phyloP scores from a whole-genome alignment of 2,888 invertebrate genomes.

The Metacarcinus magister region DNA sequence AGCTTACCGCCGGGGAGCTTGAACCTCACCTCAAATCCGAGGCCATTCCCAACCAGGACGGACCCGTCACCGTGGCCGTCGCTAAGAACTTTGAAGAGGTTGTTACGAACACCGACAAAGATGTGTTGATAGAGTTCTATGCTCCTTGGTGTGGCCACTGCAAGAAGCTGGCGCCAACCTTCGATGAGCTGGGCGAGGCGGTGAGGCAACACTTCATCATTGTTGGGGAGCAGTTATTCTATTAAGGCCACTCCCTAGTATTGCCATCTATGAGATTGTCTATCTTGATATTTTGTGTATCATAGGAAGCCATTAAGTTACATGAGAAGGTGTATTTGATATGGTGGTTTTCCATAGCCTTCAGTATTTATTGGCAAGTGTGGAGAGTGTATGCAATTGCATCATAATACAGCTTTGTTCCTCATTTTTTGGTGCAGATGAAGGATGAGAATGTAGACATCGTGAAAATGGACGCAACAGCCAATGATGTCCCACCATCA shows the following conservation, averaged over 20 bases:
- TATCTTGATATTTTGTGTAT: neutral
- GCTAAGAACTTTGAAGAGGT: constrained; percentile 98
- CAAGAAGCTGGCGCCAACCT: constrained; percentile 96
- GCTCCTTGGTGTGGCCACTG: constrained; percentile 99
- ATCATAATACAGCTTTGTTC: neutral
- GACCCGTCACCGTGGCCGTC: constrained; percentile 94
- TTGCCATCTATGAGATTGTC: neutral
- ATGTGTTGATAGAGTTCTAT: constrained; percentile 98
- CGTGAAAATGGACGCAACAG: constrained; percentile 99
- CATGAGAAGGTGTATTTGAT: neutral
- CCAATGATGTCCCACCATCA: constrained; percentile 96
- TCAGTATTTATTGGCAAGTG: neutral
- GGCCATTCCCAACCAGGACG: constrained; percentile 93
- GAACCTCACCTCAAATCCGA: constrained; percentile 98
- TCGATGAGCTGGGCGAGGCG: constrained; percentile 96
- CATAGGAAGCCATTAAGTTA: neutral
- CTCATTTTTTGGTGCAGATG: constrained; percentile 86
- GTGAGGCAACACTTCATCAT: constrained; percentile 84
- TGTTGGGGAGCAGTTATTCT: neutral
- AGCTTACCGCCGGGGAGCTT: constrained; percentile 91
- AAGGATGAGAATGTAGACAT: constrained; percentile 94
- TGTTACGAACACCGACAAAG: constrained; percentile 94
- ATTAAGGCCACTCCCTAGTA: neutral
- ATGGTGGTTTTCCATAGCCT: constrained; percentile 54
- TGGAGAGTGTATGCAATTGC: neutral